phyloP scores from a whole-genome alignment of 2,888 invertebrate species.

The Campaea margaritaria region DNA sequence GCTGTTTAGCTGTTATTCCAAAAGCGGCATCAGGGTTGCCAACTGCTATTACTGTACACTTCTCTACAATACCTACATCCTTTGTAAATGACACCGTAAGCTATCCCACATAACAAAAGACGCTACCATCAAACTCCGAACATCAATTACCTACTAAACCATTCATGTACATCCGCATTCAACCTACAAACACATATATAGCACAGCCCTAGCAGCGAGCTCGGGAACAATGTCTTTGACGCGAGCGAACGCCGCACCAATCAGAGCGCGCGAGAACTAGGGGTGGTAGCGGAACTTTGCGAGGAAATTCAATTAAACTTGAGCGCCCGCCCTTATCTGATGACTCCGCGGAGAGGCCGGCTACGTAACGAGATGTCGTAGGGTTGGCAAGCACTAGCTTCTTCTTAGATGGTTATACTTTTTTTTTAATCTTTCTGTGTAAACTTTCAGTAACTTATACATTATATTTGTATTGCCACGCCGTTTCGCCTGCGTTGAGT shows the following conservation, averaged over 20 bases:
- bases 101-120: constrained; percentile 25
- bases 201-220: constrained; percentile 52
- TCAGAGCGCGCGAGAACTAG: constrained; percentile 65
- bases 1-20: no score
- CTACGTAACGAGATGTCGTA: constrained; percentile 73
- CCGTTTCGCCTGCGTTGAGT: no score
- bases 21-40: no score
- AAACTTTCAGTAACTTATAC: no score
- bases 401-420: neutral
- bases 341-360: constrained; percentile 73
- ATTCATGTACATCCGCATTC: constrained; percentile 48
- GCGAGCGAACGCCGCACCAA: constrained; percentile 68
- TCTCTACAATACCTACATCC: neutral
- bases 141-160: constrained; percentile 41
- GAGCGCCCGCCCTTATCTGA: constrained; percentile 82
- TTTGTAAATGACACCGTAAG: neutral
- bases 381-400: constrained; percentile 54
- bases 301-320: constrained; percentile 84
- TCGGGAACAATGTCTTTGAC: constrained; percentile 76
- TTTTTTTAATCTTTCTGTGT: no score
- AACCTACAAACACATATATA: constrained; percentile 29
- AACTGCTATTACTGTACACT: no score
- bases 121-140: constrained; percentile 32
- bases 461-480: no score
- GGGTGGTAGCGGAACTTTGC: constrained; percentile 81